Base-by-base conservation (phyloP, 1,140 invertebrate genomes). In the Drosophila athabasca region DNA sequence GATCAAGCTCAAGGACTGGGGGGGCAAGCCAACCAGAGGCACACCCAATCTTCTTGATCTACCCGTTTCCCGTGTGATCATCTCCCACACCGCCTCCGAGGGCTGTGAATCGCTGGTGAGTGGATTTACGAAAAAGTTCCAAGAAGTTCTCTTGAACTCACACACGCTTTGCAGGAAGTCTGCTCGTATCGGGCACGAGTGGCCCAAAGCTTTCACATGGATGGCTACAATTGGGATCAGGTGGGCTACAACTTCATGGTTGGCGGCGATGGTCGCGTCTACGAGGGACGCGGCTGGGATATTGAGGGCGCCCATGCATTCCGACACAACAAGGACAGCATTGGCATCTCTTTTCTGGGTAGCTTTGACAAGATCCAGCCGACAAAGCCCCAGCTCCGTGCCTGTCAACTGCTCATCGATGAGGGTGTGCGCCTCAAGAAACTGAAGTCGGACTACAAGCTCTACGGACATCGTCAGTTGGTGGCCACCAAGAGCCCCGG, bases 321-420 rank as follows among this genome's bases (percentile, higher is more conserved):
- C 0, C 73, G 84, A 2, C 93, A 93, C 71, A 95, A 95, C 74
- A 55, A 65, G 7, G 91, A 85, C 17, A 93, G 93, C 50, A 91
- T 94, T 44, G 95, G 94, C 35, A 94, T 96, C 45, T 94, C 93
- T 3, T 94, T 96, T 57, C 94, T 97, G 58, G 96, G 96, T 0
- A 94, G 93, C 3, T 96, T 94, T 69, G 93, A 93, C 24, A 92
- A 93, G 72, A 58, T 92, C 8, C 93, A 93, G 26, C 93, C 92
- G 6, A 64, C 91, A 2, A 84, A 88, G 22, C 92, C 93, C 2
- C 94, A 95, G 78, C n/a, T 96, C 8, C 79, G 93, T 1, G 93
- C 93, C 2, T 93, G 93, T 0, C 93, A 94, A 57, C 85, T 93
- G 6, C 92, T 96, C 1, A 90, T 96, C 1, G 76, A 91, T 9